These are phyloP conservation scores for Muscicapa striata DNA, from an alignment of 2,797 vertebrate species.

Conservation along the genomic window DNA sequence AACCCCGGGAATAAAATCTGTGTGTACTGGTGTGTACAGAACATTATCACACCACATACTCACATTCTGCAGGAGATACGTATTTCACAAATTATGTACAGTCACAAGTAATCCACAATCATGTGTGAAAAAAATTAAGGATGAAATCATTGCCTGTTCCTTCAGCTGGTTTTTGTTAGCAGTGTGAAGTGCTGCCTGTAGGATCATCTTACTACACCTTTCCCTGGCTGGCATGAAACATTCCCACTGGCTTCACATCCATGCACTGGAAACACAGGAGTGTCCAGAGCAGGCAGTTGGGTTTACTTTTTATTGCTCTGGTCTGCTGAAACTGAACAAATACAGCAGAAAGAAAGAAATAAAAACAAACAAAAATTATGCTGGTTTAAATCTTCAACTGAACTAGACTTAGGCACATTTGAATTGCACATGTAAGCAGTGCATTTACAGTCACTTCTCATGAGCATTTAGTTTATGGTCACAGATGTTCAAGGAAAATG, in stretches of 20 bases:
- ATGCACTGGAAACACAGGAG: background rate
- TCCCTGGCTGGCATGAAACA: background rate
- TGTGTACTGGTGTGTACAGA: background rate
- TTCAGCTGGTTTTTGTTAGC: background rate
- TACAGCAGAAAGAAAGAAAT: background rate
- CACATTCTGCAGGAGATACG: background rate
- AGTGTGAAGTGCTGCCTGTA: background rate
- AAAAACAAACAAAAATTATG: background rate
- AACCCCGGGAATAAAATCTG: background rate
- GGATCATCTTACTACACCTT: background rate
- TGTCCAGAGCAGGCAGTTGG: background rate
- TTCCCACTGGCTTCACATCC: background rate
- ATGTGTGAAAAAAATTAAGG: background rate
- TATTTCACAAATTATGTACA: background rate
- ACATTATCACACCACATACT: background rate
- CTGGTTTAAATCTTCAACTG: background rate
- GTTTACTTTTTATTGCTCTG: background rate
- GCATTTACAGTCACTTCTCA: constrained; percentile 56
- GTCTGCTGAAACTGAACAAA: background rate
- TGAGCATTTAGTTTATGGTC: constrained; percentile 21
- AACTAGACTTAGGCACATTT: constrained; percentile 7
- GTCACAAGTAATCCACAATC: background rate
- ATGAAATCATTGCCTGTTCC: background rate
- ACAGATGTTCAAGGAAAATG: constrained; percentile 55
- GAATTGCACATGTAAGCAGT: constrained; percentile 39